Evolutionary conservation across 2,113 vertebrate species (phyloP).

Genomic region (Peromyscus californicus): DNA sequence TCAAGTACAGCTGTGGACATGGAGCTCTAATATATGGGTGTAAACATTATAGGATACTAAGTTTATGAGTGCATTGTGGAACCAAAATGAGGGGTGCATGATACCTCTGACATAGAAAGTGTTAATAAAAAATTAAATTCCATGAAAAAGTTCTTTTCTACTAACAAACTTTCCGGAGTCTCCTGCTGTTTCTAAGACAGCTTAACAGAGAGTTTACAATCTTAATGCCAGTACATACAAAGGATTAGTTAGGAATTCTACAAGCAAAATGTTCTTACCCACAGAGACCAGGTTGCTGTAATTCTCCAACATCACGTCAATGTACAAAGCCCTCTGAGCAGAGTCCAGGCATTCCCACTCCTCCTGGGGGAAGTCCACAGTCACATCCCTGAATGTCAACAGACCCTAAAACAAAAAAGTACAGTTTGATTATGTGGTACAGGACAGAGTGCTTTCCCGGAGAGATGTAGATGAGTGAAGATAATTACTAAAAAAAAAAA

Average conservation of each 20-base stretch:
- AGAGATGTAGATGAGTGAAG: not conserved
- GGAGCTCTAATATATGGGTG: not conserved
- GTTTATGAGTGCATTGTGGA: not conserved
- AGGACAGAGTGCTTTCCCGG: no score
- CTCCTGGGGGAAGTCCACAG: not conserved
- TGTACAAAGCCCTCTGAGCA: constrained; percentile 15
- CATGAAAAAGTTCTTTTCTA: not conserved
- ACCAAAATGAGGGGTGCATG: not conserved
- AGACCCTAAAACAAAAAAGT: not conserved
- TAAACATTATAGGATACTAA: not conserved
- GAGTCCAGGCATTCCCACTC: constrained; percentile 19
- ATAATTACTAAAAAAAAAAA: not conserved
- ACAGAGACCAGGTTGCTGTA: not conserved
- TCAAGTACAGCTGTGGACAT: not conserved
- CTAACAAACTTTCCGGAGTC: no score
- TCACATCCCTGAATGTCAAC: not conserved
- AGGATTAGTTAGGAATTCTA: not conserved
- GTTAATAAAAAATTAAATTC: not conserved
- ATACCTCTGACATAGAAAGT: not conserved
- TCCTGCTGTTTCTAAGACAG: not conserved
- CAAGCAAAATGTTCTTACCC: not conserved
- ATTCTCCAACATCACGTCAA: constrained; percentile 6
- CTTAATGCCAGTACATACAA: not conserved
- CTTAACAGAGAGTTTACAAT: not conserved
- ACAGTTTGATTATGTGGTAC: not conserved